Evolutionary conservation across 2,797 vertebrate species (phyloP).

Genomic region (Enteromius paludinosus): DNA sequence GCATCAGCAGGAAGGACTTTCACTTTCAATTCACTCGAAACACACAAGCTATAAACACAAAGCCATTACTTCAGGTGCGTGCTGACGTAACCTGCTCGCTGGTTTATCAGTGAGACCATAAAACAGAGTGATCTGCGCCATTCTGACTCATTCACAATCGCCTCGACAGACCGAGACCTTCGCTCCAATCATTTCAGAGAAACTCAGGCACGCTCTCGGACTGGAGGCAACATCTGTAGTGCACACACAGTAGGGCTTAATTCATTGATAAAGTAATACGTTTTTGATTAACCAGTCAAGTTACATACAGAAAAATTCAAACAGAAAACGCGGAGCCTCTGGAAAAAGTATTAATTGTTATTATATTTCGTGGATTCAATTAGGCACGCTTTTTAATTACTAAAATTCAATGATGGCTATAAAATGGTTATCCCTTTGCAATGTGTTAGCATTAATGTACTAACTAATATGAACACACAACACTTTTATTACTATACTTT

Average conservation of each 20-base stretch:
- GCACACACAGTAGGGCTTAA: too few relatives aligned
- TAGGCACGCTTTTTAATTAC: not conserved
- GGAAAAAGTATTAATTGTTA: too few relatives aligned
- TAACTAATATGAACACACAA: too few relatives aligned
- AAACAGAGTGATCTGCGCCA: conserved; percentile 3
- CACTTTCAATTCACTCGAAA: conserved; percentile 9
- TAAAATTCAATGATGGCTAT: not conserved
- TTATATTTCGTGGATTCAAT: not conserved
- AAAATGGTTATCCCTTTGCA: too few relatives aligned
- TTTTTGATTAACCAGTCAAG: too few relatives aligned
- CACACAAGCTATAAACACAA: not conserved
- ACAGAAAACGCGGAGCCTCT: too few relatives aligned
- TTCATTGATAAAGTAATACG: not conserved
- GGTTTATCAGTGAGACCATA: not conserved
- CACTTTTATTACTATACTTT: too few relatives aligned
- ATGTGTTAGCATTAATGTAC: too few relatives aligned
- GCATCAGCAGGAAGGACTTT: not conserved
- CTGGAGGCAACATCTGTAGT: not conserved
- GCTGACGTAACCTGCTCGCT: not conserved
- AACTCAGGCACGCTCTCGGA: too few relatives aligned
- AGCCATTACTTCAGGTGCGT: not conserved
- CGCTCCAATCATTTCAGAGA: too few relatives aligned
- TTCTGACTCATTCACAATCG: conserved; percentile 19
- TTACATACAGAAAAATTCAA: too few relatives aligned
- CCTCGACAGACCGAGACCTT: not conserved